Conservation (phyloP, 2,797 vertebrate genomes). For the Apodemus agrarius region DNA sequence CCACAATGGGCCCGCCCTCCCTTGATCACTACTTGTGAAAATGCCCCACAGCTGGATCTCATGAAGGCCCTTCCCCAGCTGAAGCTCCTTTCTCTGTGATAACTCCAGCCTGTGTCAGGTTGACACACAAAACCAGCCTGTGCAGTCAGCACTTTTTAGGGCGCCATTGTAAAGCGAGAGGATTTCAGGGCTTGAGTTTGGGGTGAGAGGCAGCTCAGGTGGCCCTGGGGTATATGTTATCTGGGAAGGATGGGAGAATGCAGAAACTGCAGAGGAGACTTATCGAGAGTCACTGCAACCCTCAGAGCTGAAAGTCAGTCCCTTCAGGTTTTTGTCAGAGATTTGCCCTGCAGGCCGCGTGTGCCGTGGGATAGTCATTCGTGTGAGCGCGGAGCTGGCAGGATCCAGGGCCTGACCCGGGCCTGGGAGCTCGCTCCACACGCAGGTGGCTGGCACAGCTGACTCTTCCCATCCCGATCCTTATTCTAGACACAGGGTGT, state of each 20-base stretch:
- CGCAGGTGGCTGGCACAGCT: background rate
- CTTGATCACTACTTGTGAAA: no score
- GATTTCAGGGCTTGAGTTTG: background rate
- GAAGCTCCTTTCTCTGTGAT: no score
- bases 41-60: no score
- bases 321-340: background rate
- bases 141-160: background rate
- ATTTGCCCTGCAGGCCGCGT: background rate
- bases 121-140: no score
- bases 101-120: no score
- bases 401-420: background rate
- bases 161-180: background rate
- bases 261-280: background rate
- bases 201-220: background rate
- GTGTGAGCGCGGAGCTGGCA: background rate
- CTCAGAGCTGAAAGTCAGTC: background rate
- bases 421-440: background rate
- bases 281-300: no score
- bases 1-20: no score
- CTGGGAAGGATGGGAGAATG: background rate
- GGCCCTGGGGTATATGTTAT: background rate
- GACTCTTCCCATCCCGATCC: background rate
- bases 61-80: no score
- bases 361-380: background rate
- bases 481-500: background rate